Base-by-base conservation (phyloP, 1,140 invertebrate species). In the Ips nitidus region DNA sequence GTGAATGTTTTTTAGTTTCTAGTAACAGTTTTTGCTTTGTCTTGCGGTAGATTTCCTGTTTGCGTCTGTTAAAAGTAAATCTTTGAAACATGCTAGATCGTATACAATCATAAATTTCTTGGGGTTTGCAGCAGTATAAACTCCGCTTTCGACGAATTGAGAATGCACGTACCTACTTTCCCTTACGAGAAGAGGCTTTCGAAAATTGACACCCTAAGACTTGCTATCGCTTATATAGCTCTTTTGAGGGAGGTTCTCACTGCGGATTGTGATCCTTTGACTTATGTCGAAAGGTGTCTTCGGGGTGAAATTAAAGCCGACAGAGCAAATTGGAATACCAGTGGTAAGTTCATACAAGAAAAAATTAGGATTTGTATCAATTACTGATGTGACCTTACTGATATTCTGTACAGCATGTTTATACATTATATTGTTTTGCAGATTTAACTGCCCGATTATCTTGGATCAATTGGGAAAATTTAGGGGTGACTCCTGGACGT, bases 381-480 rank as follows among this genome's bases (percentile, higher is more conserved):
- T 56, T 56, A 56, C 6, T 67, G 57, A 22, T 50, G 6, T 60
- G n/a, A 5, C 38, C 58, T 63, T 40, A 52, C 42, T 50, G 45
- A 6, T 8, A 50, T 1, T 1, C 7, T 50, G 6, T 22, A 1
- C 45, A 2, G 45, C 6, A 8, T 50, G 8, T 39, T 6, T n/a
- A 22, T 56, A 56, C 38, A 4, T 4, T 22, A 56, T 37, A 61
- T 53, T 59, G 70, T 65, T 73, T 85, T 85, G 22, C 81, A 98
- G 97, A 99, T 89, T 83, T 99, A 63, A 98, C 97, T 4, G 97
- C 97, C 0, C 85, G 98, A 62, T 83, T 99, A 3, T 97, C 95
- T 0, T 99, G 98, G 98, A 98, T 99, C 66, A 98, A 98, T 77
- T 99, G 97, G 97, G 95, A 98, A 80, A 98, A 96, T 80, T 84